Evolutionary conservation across 2,888 invertebrate species (phyloP), one percentile per base, ranked within the genome.

Genomic region (Sinohyriopsis cumingii): DNA sequence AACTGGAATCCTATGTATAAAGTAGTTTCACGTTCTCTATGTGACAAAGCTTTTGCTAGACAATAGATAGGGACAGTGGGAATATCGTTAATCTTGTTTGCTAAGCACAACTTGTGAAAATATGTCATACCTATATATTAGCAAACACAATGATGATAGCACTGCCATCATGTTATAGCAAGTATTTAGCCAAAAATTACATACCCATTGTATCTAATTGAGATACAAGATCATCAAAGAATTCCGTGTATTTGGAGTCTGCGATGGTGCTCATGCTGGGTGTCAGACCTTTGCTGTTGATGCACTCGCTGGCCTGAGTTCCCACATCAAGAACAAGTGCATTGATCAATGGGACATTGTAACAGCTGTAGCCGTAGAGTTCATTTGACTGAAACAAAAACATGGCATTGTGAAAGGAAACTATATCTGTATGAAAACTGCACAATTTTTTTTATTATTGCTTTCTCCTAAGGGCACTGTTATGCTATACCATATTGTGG

Each of bases 171-270:
- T n/a, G n/a, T n/a, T n/a, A n/a, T n/a, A n/a, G n/a, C n/a, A n/a
- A n/a, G n/a, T n/a, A n/a, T n/a, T 28, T 28, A 28, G 56, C 56
- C n/a, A n/a, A n/a, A n/a, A n/a, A 5, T 28, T 28, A 28, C 28
- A 28, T 28, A 28, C 28, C 28, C 5, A 5, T 28, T 28, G 5
- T 0, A 5, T 28, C 28, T 28, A 28, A 28, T 28, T 6, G 5
- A 28, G 5, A 5, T 1, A 98, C 98, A 82, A 99, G 93, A 91
- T 98, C 99, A 91, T 99, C 99, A 93, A 99, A 99, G 83, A 99
- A 99, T 90, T 99, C 99, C 98, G 99, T 99, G 90, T 98, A 99
- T 0, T 99, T 95, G 55, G 98, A 97, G 90, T 99, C 98, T 53
- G 88, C 88, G 78, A 99, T 98, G n/a, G 98, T 98, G 61, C 96